A percentile compares a stretch with the other conserved stretches of the same genome.
These are phyloP conservation scores for Xiphophorus hellerii DNA, from an alignment of 2,113 vertebrate species.

Conservation along the genomic window DNA sequence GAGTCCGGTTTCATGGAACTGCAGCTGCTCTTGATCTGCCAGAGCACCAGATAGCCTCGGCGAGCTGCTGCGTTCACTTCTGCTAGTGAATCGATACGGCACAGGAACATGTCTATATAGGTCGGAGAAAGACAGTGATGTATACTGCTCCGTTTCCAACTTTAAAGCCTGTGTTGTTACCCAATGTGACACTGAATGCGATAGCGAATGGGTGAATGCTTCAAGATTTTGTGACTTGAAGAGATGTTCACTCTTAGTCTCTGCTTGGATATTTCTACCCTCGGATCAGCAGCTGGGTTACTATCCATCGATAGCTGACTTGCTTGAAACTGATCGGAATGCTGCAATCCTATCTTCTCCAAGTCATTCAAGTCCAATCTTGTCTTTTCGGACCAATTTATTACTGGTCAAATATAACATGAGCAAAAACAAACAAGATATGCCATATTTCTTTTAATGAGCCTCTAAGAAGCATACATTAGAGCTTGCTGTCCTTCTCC, in stretches of 20 bases:
- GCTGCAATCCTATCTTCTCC: conserved; percentile 22
- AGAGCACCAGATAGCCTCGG: conserved; percentile 59
- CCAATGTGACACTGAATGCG: conserved; percentile 22
- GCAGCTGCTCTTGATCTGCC: conserved; percentile 71
- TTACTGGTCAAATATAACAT: conserved; percentile 42
- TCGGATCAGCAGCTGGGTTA: conserved; percentile 33
- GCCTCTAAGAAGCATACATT: conserved; percentile 6
- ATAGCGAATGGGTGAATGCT: conserved; percentile 45
- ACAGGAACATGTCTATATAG: conserved; percentile 54
- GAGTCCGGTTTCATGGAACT: conserved; percentile 70
- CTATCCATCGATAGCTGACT: conserved; percentile 18
- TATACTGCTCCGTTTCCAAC: conserved; percentile 48
- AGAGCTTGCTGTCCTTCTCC: conserved; percentile 40
- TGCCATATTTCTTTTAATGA: conserved; percentile 16
- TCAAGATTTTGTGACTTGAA: conserved; percentile 54
- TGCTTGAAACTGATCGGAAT: conserved; percentile 16
- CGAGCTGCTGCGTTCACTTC: conserved; percentile 65
- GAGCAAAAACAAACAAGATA: conserved; percentile 8
- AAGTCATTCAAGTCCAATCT: neutral
- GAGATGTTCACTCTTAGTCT: conserved; percentile 41
- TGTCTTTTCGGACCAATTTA: conserved; percentile 52
- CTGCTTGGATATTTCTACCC: conserved; percentile 12
- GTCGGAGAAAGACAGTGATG: conserved; percentile 52
- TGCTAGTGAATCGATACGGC: conserved; percentile 76
- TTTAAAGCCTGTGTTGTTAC: conserved; percentile 34